Evolutionary conservation across 1,140 invertebrate species (phyloP).

Genomic region (Philaenus spumarius): DNA sequence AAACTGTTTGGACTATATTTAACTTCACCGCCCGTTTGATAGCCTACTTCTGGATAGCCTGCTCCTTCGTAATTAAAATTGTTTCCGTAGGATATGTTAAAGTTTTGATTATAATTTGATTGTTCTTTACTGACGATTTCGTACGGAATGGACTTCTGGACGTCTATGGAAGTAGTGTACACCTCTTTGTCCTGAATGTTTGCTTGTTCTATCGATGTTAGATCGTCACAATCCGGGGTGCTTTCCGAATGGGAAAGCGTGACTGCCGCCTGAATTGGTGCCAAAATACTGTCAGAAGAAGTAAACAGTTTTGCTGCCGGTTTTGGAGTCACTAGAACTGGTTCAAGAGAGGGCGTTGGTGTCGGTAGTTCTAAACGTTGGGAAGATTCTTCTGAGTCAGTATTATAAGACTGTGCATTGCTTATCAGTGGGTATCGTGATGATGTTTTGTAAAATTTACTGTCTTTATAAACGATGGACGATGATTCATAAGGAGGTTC

Average conservation of each 20-base stretch:
- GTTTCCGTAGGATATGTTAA: too few relatives aligned
- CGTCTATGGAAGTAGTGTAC: constrained; percentile 25
- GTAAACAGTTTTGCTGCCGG: constrained; percentile 17
- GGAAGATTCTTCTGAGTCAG: too few relatives aligned
- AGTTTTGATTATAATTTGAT: not conserved
- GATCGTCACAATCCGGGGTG: constrained; percentile 26
- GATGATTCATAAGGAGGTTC: not conserved
- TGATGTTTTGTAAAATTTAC: too few relatives aligned
- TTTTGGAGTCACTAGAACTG: constrained; percentile 12
- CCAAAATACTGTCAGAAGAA: constrained; percentile 35
- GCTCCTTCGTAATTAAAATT: too few relatives aligned
- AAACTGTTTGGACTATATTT: constrained; percentile 10
- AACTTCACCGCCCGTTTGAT: too few relatives aligned
- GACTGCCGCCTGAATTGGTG: constrained; percentile 43
- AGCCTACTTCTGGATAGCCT: too few relatives aligned
- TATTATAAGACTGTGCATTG: too few relatives aligned
- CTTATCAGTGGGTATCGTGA: too few relatives aligned
- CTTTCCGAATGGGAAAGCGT: constrained; percentile 37
- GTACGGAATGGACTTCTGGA: constrained; percentile 28
- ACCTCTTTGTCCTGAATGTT: constrained; percentile 19
- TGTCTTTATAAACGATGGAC: not conserved
- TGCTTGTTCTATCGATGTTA: constrained; percentile 20
- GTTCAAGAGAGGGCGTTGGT: constrained; percentile 1
- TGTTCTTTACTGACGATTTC: constrained; percentile 17
- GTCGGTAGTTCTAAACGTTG: not conserved